phyloP scores from a whole-genome alignment of 2,797 vertebrate species.

The Okamejei kenojei region DNA sequence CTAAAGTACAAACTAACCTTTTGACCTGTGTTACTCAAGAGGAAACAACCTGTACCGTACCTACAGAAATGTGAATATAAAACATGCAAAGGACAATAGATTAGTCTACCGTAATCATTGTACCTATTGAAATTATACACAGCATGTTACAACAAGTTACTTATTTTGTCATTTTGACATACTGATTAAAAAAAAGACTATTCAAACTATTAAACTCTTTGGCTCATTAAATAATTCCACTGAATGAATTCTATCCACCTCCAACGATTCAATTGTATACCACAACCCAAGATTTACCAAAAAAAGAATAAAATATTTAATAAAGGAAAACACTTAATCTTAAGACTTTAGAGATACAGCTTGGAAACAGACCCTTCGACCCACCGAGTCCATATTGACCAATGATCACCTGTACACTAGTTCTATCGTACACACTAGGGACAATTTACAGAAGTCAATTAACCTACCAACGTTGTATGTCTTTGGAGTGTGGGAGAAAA shows the following conservation, averaged over 20 bases:
- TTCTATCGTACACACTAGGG: no score
- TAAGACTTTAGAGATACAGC: no score
- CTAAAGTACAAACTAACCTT: constrained; percentile 68
- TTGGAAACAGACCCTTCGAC: no score
- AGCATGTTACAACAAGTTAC: neutral
- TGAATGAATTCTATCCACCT: neutral
- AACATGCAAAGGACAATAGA: neutral
- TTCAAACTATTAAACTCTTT: neutral
- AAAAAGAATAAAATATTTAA: neutral
- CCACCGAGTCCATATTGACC: no score
- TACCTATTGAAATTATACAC: neutral
- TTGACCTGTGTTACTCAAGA: constrained; percentile 82
- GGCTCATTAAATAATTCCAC: neutral
- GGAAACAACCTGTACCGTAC: constrained; percentile 94
- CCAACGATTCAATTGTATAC: neutral
- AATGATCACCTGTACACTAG: no score
- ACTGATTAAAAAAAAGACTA: neutral
- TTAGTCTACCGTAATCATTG: neutral
- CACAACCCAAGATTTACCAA: neutral
- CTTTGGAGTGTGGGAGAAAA: no score
- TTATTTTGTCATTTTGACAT: neutral
- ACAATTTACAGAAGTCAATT: no score
- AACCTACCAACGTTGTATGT: no score
- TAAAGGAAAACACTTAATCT: neutral
- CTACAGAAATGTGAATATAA: constrained; percentile 54